A percentile compares a stretch with the other conserved stretches of the same genome.
Evolutionary conservation across 1,140 invertebrate genomes (phyloP).

Genomic region (Cydia strobilella): DNA sequence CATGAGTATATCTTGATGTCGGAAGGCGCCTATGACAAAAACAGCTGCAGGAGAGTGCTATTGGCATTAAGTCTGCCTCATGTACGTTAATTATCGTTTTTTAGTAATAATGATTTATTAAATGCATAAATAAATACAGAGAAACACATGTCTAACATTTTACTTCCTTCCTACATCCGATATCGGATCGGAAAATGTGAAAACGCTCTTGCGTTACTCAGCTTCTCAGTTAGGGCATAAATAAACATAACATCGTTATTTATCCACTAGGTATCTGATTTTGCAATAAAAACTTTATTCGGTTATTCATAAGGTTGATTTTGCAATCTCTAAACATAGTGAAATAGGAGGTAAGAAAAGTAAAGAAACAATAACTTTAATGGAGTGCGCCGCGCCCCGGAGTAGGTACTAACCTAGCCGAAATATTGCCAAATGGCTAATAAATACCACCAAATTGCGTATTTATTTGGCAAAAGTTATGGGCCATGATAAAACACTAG

Average conservation of each 20-base stretch:
- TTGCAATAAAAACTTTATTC: not conserved
- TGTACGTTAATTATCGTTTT: too few species aligned
- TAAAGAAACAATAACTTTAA: conserved; percentile 13
- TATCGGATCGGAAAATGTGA: too few species aligned
- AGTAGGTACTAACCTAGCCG: conserved; percentile 15
- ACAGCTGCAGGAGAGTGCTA: too few species aligned
- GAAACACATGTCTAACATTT: too few species aligned
- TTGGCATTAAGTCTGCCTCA: too few species aligned
- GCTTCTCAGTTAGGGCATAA: not conserved
- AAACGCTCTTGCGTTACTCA: too few species aligned
- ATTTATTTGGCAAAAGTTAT: conserved; percentile 58
- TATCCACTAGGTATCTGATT: not conserved
- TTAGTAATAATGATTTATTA: too few species aligned
- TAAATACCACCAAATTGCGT: conserved; percentile 45
- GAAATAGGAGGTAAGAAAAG: not conserved
- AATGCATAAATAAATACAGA: too few species aligned
- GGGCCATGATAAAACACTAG: conserved; percentile 55
- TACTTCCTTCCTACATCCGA: too few species aligned
- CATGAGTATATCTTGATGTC: too few species aligned
- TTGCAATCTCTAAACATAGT: not conserved
- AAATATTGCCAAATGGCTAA: conserved; percentile 29
- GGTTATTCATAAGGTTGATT: not conserved
- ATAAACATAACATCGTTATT: not conserved
- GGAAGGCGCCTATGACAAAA: too few species aligned
- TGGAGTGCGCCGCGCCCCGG: conserved; percentile 10